Percentiles rank a stretch among this genome's conserved stretches.
Conservation (phyloP, 2,888 invertebrate genomes). For the Sesamia inferens region DNA sequence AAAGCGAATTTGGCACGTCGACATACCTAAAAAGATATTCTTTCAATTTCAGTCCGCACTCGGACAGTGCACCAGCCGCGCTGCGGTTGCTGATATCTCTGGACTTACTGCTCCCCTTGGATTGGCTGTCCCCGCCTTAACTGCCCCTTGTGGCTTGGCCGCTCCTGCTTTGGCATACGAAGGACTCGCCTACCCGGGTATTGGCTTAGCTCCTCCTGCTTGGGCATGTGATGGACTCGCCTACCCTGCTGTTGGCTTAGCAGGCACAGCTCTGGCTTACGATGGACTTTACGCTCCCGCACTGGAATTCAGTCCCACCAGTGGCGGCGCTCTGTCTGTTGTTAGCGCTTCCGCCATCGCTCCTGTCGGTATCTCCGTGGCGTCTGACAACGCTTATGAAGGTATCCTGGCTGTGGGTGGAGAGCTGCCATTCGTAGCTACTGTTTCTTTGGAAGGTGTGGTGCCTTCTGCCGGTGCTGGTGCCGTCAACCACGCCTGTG, state of each 20-base stretch:
- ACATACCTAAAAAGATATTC: no score
- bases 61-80: no score
- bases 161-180: no score
- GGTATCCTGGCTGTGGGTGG: conserved; percentile 38
- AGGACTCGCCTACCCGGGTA: no score
- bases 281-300: background rate
- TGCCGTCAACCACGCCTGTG: conserved; percentile 54
- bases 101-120: no score
- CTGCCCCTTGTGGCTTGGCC: no score
- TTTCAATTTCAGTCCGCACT: no score
- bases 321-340: conserved; percentile 53
- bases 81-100: no score
- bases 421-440: no score
- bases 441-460: conserved; percentile 59
- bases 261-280: background rate
- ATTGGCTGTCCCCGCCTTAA: conserved; percentile 49
- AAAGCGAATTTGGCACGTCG: background rate
- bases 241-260: no score
- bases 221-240: no score
- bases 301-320: conserved; percentile 38
- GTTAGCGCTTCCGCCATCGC: conserved; percentile 50
- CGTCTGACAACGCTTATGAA: conserved; percentile 60
- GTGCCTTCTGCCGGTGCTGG: conserved; percentile 61
- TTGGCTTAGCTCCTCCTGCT: no score
- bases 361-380: conserved; percentile 53